Base-by-base conservation (phyloP, 2,113 vertebrate genomes). In the Channa argus region DNA sequence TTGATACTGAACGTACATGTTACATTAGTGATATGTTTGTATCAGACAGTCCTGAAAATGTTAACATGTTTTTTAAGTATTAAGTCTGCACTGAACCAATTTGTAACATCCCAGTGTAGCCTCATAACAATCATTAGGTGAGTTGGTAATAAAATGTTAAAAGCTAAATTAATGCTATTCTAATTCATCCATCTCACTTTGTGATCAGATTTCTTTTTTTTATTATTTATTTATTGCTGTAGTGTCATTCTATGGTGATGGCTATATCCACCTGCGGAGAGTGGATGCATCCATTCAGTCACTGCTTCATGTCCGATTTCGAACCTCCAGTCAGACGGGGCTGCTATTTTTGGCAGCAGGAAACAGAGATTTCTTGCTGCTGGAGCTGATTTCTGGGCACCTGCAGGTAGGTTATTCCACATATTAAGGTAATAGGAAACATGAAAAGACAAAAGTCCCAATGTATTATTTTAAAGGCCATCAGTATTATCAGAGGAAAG, bases 191-290 rank as follows among this genome's bases (percentile, higher is more conserved):
- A 24, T 24, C 24, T 24, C 24, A 24, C 24, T 24, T 24, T 24
- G 24, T 24, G 24, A 24, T 24, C 24, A 24, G 24, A 24, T 24
- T 24, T 24, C 24, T 24, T 24, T 24, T 24, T 24, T 24, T 24
- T 24, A 1, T 24, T 1, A 24, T 24, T 44, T 38, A n/a, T 43
- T 7, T 8, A 24, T 46, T 65, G 83, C 86, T 70, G 1, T 75
- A 98, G 96, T 91, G 53, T 98, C 95, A 0, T 97, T 98, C 91
- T 97, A 95, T 15, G 97, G 97, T 3, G 89, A 96, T 82, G 95
- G 96, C 65, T 97, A 94, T 78, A 93, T 97, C 75, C 92, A 93
- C 43, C 71, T 96, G 82, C 95, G 86, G 14, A 84, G 89, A 49
- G 60, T 60, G 38, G 95, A 96, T 65, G 52, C 86, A 2, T 95